Evolutionary conservation across 2,888 invertebrate genomes (phyloP).

Genomic region (Dynastes grantii): DNA sequence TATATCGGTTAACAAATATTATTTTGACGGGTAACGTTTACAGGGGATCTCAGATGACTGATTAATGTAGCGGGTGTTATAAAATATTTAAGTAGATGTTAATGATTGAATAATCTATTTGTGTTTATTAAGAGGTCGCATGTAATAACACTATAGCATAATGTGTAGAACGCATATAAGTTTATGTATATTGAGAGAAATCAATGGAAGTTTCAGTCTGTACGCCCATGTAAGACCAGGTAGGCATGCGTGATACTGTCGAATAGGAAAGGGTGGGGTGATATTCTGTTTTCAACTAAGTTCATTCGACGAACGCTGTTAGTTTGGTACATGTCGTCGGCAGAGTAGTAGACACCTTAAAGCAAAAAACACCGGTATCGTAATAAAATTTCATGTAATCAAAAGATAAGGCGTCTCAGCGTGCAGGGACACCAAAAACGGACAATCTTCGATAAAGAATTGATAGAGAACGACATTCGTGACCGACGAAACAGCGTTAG

Average conservation of each 20-base stretch:
- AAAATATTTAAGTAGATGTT: conserved; percentile 16
- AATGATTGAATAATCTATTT: conserved; percentile 19
- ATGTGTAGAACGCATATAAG: conserved; percentile 26
- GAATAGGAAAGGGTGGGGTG: conserved; percentile 57
- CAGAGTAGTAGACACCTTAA: conserved; percentile 11
- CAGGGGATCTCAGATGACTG: neutral
- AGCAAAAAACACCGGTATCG: conserved; percentile 36
- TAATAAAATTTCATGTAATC: conserved; percentile 27
- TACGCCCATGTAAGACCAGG: conserved; percentile 56
- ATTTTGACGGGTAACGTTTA: neutral
- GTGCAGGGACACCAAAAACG: neutral
- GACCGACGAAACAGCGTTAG: conserved; percentile 9
- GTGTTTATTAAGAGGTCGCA: conserved; percentile 10
- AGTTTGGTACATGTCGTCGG: conserved; percentile 26
- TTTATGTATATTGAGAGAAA: conserved; percentile 37
- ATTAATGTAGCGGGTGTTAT: conserved; percentile 1
- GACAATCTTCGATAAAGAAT: neutral
- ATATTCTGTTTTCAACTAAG: conserved; percentile 46
- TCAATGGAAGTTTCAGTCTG: conserved; percentile 50
- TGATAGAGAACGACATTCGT: neutral
- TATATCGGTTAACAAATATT: neutral
- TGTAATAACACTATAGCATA: conserved; percentile 2
- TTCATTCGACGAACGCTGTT: conserved; percentile 46
- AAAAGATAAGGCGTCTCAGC: neutral
- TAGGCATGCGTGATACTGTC: conserved; percentile 53